phyloP scores from a whole-genome alignment of 2,113 vertebrate genomes.

The Nibea albiflora region DNA sequence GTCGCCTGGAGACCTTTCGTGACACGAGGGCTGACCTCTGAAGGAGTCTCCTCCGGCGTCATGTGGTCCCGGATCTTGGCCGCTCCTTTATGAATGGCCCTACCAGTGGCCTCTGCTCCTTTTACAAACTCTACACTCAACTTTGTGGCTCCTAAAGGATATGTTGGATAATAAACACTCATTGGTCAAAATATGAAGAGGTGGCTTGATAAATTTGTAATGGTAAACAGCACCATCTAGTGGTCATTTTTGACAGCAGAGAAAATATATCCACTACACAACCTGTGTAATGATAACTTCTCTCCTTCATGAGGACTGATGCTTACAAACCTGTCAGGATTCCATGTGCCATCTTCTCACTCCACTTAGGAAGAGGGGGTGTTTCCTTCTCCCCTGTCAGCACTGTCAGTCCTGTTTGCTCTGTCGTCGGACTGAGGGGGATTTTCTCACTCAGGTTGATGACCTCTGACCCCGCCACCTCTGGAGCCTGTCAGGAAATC shows the following conservation, averaged over 20 bases:
- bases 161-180: not conserved
- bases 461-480: constrained; percentile 80
- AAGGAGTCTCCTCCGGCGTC: constrained; percentile 92
- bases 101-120: constrained; percentile 93
- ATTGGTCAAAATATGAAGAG: not conserved
- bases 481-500: constrained; percentile 78
- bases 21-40: constrained; percentile 90
- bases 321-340: constrained; percentile 87
- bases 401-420: constrained; percentile 53
- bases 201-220: not conserved
- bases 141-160: constrained; percentile 89
- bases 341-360: constrained; percentile 92
- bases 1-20: constrained; percentile 88
- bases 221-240: constrained; percentile 55
- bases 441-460: constrained; percentile 89
- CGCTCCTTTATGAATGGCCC: constrained; percentile 92
- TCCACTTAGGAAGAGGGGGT: constrained; percentile 90
- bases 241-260: constrained; percentile 28
- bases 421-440: constrained; percentile 75
- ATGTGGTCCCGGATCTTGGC: constrained; percentile 91
- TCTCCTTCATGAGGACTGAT: not conserved
- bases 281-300: not conserved
- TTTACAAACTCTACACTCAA: constrained; percentile 90
- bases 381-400: constrained; percentile 73
- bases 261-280: not conserved